A percentile compares a stretch with the other conserved stretches of the same genome.
Evolutionary conservation across 2,113 vertebrate species (phyloP).

Genomic region (Fregetta grallaria): DNA sequence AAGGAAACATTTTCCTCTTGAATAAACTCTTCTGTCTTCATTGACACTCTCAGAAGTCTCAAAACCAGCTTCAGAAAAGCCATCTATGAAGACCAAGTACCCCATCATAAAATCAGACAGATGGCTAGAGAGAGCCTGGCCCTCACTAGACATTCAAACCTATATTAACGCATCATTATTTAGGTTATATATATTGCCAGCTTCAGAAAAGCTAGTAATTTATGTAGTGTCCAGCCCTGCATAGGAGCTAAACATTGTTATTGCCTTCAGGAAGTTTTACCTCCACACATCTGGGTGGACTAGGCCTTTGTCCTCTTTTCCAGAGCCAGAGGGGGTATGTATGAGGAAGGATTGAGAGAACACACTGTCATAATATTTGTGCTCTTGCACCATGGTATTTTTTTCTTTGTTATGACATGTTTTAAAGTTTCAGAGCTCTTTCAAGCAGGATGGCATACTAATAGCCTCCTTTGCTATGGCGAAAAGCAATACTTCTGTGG

Average conservation of each 20-base stretch:
- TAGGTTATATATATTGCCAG: neutral
- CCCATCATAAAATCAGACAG: neutral
- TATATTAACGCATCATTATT: neutral
- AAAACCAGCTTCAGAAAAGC: neutral
- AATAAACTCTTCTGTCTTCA: neutral
- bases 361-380: neutral
- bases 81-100: neutral
- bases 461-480: neutral
- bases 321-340: neutral
- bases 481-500: neutral
- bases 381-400: constrained; percentile 36
- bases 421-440: constrained; percentile 21
- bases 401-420: constrained; percentile 5
- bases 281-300: neutral
- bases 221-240: neutral
- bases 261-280: neutral
- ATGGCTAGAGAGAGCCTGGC: neutral
- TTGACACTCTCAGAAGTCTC: neutral
- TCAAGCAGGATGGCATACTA: neutral
- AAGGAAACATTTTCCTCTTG: neutral
- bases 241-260: neutral
- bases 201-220: neutral
- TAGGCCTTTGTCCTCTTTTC: neutral
- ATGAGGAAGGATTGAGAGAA: neutral
- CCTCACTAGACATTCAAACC: neutral